Evolutionary conservation across 2,888 invertebrate genomes (phyloP).

Genomic region (Caenorhabditis doughertyi): DNA sequence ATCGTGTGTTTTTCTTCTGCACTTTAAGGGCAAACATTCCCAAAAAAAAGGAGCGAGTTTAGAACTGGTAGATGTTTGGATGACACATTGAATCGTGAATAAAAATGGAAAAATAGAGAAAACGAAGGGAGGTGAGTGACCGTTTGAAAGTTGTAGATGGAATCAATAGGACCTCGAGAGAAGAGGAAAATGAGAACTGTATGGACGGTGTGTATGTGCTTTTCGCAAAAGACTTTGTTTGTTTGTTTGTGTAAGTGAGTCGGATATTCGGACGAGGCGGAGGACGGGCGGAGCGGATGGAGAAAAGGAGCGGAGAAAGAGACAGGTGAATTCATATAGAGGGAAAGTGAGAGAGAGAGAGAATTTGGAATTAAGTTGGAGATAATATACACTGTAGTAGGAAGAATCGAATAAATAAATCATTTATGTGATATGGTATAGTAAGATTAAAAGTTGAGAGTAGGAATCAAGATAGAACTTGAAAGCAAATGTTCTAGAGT

Average conservation of each 20-base stretch:
- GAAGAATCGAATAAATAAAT: neutral
- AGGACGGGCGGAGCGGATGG: neutral
- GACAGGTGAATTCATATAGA: neutral
- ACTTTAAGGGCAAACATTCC: constrained; percentile 34
- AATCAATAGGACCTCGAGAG: constrained; percentile 37
- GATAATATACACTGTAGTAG: constrained; percentile 5
- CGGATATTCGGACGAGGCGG: constrained; percentile 54
- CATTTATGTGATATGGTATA: too few species aligned
- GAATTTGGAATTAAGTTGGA: neutral
- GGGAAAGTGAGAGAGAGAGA: constrained; percentile 1
- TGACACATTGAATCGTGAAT: constrained; percentile 50
- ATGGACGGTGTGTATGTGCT: constrained; percentile 57
- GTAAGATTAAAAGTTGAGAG: too few species aligned
- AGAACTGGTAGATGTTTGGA: constrained; percentile 46
- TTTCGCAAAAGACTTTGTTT: constrained; percentile 55
- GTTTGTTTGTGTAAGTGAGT: constrained; percentile 66
- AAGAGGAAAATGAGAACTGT: neutral
- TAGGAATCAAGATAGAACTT: too few species aligned
- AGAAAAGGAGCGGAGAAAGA: neutral
- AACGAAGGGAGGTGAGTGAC: constrained; percentile 36
- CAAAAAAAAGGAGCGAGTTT: constrained; percentile 21
- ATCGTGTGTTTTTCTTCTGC: constrained; percentile 24
- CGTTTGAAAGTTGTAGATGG: constrained; percentile 24
- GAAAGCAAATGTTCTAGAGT: too few species aligned
- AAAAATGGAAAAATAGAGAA: constrained; percentile 24